Base-by-base conservation (phyloP, 2,888 invertebrate genomes). In the Polyommatus icarus region DNA sequence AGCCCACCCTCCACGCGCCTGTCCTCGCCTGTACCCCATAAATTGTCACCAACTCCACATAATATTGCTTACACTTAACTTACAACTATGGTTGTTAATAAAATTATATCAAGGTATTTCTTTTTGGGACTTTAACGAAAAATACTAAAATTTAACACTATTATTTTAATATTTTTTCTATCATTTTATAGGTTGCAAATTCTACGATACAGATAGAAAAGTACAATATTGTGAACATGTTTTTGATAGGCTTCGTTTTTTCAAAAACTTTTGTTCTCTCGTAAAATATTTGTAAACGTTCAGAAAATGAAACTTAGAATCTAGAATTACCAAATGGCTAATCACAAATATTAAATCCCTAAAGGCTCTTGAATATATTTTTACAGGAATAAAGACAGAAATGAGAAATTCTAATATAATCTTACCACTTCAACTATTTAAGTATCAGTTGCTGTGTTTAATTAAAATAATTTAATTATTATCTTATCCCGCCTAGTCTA, bases 11-110 rank as follows among this genome's bases (percentile, higher is more conserved):
- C 61, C 20, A 24, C 24, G 61, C 12, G 61, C 61, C 61, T 61
- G 61, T 24, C 61, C 24, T 61, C 61, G 61, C 61, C 61, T 24
- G 20, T 10, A 61, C 10, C 20, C 61, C 24, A 61, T 61, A 61
- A 61, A 61, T 61, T 61, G 4, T 24, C 24, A 24, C 61, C 24
- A 8, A 24, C 61, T 61, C 24, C 12, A 61, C 61, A 24, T 61
- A 61, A 61, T 61, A 61, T 24, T 61, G 61, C 61, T 61, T 61
- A 61, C 61, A 61, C 61, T 61, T 24, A 57, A 59, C n/a, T 57
- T n/a, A 57, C 57, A 59, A 59, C 57, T 18, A 57, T 59, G 20
- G 8, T 59, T 59, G 20, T 20, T 20, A 20, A 8, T 59, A 20
- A 59, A 59, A 59, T 59, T 59, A 59, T 8, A 59, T 59, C n/a